phyloP scores from a whole-genome alignment of 2,113 vertebrate genomes.

The Pseudois nayaur region DNA sequence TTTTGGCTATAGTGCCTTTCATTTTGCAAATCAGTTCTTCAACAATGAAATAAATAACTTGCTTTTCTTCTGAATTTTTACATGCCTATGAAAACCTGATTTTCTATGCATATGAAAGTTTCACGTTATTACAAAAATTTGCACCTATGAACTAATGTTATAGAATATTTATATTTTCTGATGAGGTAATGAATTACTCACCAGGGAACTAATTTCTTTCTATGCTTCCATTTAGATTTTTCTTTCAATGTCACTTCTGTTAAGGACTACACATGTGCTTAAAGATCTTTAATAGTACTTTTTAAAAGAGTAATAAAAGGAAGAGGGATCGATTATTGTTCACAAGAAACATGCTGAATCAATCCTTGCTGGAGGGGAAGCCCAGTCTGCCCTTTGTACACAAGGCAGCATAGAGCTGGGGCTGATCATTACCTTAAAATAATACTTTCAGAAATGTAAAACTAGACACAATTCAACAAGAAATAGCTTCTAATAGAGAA shows the following conservation, averaged over 20 bases:
- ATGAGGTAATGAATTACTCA: neutral
- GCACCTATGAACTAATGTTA: neutral
- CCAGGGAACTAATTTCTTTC: neutral
- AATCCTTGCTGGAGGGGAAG: neutral
- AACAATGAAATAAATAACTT: neutral
- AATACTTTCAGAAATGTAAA: neutral
- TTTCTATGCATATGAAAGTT: neutral
- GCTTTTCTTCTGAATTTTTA: neutral
- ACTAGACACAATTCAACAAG: neutral
- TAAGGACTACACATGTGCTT: neutral
- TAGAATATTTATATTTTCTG: constrained; percentile 27
- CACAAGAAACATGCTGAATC: constrained; percentile 23
- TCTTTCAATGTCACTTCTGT: neutral
- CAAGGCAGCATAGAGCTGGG: neutral
- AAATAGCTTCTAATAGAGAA: neutral
- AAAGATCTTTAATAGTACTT: neutral
- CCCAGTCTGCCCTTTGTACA: neutral
- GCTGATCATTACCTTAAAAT: neutral
- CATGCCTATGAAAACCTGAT: neutral
- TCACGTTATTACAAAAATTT: neutral
- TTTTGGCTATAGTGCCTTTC: neutral
- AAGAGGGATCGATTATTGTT: neutral
- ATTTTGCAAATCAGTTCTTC: neutral
- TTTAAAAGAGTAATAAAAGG: neutral
- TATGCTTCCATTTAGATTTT: neutral